Percentiles rank a stretch among this genome's conserved stretches.
phyloP scores from a whole-genome alignment of 2,888 invertebrate species.

The Nemoura dubitans region DNA sequence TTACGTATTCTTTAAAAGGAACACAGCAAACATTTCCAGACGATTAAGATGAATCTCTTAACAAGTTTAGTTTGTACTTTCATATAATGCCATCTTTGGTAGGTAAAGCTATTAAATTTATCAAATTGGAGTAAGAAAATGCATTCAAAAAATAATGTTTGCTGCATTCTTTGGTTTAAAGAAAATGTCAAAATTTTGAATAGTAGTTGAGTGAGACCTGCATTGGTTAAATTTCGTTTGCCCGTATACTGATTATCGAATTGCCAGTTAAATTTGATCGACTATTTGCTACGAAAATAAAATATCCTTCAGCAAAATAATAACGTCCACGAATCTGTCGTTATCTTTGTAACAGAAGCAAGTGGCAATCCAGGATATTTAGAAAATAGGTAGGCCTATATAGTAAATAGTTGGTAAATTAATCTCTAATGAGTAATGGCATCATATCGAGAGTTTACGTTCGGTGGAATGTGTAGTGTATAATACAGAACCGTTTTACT shows the following conservation, averaged over 20 bases:
- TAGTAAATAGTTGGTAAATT: conserved; percentile 16
- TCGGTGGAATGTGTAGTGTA: conserved; percentile 34
- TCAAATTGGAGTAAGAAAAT: not conserved
- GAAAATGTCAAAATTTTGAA: conserved; percentile 3
- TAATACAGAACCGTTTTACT: conserved; percentile 39
- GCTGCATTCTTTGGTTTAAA: not conserved
- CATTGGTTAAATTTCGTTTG: not conserved
- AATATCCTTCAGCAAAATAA: conserved; percentile 1
- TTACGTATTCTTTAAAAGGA: conserved; percentile 12
- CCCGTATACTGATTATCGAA: conserved; percentile 24
- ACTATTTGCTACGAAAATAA: conserved; percentile 8
- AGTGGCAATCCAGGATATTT: not conserved
- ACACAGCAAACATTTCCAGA: conserved; percentile 21
- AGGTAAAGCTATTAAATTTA: conserved; percentile 1
- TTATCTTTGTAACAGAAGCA: not conserved
- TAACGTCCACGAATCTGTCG: not conserved
- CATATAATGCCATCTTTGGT: conserved; percentile 15
- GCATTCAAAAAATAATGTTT: conserved; percentile 12
- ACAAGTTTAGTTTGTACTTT: conserved; percentile 27
- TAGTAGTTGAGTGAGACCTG: conserved; percentile 3
- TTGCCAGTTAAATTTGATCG: not conserved
- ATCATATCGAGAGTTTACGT: not conserved
- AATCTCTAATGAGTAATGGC: conserved; percentile 28
- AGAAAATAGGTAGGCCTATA: conserved; percentile 26
- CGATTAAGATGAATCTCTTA: not conserved